Evolutionary conservation across 2,113 vertebrate species (phyloP).

Genomic region (Nesogale talazaci): DNA sequence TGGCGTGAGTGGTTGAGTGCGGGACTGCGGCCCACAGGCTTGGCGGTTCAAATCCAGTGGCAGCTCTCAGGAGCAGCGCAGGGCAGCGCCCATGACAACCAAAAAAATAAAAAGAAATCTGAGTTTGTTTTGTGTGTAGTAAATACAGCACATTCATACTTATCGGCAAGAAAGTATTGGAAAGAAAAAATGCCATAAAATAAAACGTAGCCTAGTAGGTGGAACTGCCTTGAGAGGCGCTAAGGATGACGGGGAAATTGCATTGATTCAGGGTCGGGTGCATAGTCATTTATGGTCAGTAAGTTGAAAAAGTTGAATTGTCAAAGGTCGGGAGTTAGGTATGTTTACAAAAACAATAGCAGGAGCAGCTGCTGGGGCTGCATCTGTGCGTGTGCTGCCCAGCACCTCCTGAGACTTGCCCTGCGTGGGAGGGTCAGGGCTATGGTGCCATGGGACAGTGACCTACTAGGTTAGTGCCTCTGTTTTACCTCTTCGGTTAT

Average conservation of each 20-base stretch:
- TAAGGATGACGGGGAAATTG: not conserved
- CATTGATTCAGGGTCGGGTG: not conserved
- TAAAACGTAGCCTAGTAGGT: not conserved
- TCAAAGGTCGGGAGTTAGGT: not conserved
- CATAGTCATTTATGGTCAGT: not conserved
- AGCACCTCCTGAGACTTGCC: not conserved
- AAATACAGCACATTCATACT: constrained; percentile 35
- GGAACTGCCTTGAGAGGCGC: not conserved
- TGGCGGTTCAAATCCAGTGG: too few relatives aligned
- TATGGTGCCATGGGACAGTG: not conserved
- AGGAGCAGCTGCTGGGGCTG: not conserved
- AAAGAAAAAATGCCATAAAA: not conserved
- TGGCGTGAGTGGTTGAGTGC: too few relatives aligned
- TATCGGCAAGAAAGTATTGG: not conserved
- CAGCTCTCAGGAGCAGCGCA: too few relatives aligned
- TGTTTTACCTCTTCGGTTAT: too few relatives aligned
- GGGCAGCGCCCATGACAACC: too few relatives aligned
- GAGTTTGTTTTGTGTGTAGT: not conserved
- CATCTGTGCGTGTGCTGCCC: not conserved
- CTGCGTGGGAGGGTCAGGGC: not conserved
- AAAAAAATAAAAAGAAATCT: too few relatives aligned
- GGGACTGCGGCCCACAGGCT: too few relatives aligned
- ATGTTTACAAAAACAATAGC: not conserved
- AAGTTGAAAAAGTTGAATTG: not conserved
- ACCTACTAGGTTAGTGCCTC: too few relatives aligned